Conservation (phyloP, 1,140 invertebrate genomes). For the Lasaia peninsularis region DNA sequence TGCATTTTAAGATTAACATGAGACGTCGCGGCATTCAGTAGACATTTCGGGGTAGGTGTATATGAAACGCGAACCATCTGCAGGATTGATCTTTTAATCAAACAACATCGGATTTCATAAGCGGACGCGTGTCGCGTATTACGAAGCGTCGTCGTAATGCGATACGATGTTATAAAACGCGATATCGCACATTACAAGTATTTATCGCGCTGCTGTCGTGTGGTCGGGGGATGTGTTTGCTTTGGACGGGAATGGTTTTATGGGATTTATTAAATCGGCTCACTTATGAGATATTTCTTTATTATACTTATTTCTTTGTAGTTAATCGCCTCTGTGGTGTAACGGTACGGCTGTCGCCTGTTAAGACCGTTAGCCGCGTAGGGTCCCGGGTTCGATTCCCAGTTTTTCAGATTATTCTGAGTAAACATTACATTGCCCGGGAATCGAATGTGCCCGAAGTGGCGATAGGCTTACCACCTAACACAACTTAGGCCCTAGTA, state of each 20-base stretch:
- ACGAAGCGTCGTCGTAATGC: conserved; percentile 52
- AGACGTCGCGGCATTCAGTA: no score
- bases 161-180: conserved; percentile 34
- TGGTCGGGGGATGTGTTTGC: conserved; percentile 47
- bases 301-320: conserved; percentile 27
- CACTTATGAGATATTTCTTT: conserved; percentile 33
- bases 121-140: conserved; percentile 65
- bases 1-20: no score
- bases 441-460: no score
- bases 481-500: no score
- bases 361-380: no score
- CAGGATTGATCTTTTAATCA: conserved; percentile 21
- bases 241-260: conserved; percentile 44
- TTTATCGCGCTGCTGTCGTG: conserved; percentile 58
- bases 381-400: no score
- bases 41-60: no score
- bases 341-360: no score
- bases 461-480: no score
- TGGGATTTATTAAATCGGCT: conserved; percentile 51
- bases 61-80: conserved; percentile 28
- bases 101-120: conserved; percentile 64
- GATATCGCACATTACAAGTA: conserved; percentile 66
- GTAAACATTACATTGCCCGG: no score
- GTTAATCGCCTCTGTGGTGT: no score
- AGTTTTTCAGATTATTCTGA: no score